A percentile compares a stretch with the other conserved stretches of the same genome.
Conservation (phyloP, 2,888 invertebrate genomes). For the Lepidocyrtinus sp. region DNA sequence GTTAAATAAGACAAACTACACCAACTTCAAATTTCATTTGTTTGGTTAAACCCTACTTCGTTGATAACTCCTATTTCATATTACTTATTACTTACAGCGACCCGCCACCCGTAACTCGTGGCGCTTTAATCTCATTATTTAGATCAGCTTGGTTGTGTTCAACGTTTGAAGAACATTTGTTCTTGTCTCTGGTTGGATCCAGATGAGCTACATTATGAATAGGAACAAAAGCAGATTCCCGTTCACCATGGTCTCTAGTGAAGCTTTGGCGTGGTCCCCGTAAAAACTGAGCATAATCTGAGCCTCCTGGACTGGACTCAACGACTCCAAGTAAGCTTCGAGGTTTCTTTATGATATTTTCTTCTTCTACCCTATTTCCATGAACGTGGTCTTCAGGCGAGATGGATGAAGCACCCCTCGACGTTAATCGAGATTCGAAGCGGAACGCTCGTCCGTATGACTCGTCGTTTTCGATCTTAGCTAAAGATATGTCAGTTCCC, state of each 20-base stretch:
- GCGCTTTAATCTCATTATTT: conserved; percentile 41
- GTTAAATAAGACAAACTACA: background rate
- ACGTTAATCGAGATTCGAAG: conserved; percentile 19
- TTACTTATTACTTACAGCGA: conserved; percentile 34
- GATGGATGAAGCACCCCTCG: conserved; percentile 37
- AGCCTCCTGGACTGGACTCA: conserved; percentile 31
- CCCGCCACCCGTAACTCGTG: conserved; percentile 3
- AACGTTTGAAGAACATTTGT: conserved; percentile 36
- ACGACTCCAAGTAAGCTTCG: conserved; percentile 36
- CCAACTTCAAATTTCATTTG: background rate
- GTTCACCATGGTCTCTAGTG: conserved; percentile 36
- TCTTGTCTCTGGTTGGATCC: conserved; percentile 40
- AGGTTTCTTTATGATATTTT: conserved; percentile 42
- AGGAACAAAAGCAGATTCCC: conserved; percentile 53
- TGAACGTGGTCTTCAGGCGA: conserved; percentile 23
- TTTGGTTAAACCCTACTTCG: too few relatives aligned
- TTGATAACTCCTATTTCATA: background rate
- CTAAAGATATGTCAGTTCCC: conserved; percentile 39
- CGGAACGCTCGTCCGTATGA: conserved; percentile 38
- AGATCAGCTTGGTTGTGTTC: conserved; percentile 32
- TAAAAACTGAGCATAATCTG: conserved; percentile 46
- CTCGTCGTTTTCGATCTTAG: conserved; percentile 55
- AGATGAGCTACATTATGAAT: conserved; percentile 45
- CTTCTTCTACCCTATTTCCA: conserved; percentile 17
- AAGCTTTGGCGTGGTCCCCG: conserved; percentile 42